A percentile compares a stretch with the other conserved stretches of the same genome.
These are phyloP conservation scores for Sinhomidia bicolor DNA, from an alignment of 2,888 invertebrate species.

Conservation along the genomic window DNA sequence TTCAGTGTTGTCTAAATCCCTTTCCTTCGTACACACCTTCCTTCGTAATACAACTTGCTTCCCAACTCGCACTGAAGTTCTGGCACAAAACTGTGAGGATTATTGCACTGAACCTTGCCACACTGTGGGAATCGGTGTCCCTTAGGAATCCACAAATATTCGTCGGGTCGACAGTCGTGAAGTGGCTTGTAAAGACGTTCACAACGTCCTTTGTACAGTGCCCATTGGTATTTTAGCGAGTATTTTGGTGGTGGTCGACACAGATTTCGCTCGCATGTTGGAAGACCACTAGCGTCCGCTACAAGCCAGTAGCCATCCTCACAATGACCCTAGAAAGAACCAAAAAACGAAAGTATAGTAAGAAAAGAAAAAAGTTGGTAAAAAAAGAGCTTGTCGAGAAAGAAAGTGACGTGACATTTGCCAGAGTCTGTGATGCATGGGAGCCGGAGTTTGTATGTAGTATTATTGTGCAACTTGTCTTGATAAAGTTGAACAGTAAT, in stretches of 20 bases:
- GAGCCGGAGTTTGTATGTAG: too few species aligned
- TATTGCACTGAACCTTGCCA: slow-evolving; percentile 77
- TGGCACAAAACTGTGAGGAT: slow-evolving; percentile 78
- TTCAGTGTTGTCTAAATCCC: slow-evolving; percentile 78
- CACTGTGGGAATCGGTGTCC: slow-evolving; percentile 79
- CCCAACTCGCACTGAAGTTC: slow-evolving; percentile 78
- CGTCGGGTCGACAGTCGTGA: slow-evolving; percentile 79
- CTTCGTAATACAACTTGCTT: slow-evolving; percentile 71
- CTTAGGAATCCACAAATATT: slow-evolving; percentile 76
- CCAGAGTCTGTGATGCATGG: neutral
- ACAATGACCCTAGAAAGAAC: slow-evolving; percentile 77
- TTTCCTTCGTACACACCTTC: slow-evolving; percentile 77
- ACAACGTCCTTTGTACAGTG: slow-evolving; percentile 79
- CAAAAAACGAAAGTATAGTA: slow-evolving; percentile 10
- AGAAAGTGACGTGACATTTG: slow-evolving; percentile 33
- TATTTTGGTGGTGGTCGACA: slow-evolving; percentile 79
- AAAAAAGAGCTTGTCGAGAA: neutral
- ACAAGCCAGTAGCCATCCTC: slow-evolving; percentile 79
- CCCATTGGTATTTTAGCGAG: slow-evolving; percentile 79
- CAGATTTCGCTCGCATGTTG: slow-evolving; percentile 79
- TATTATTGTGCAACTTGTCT: slow-evolving; percentile 24
- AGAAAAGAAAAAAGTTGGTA: neutral
- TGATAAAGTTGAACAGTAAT: slow-evolving; percentile 72
- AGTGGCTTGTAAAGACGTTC: slow-evolving; percentile 78
- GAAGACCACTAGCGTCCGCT: slow-evolving; percentile 78